Conservation (phyloP, 2,113 vertebrate genomes). For the Elephas maximus region DNA sequence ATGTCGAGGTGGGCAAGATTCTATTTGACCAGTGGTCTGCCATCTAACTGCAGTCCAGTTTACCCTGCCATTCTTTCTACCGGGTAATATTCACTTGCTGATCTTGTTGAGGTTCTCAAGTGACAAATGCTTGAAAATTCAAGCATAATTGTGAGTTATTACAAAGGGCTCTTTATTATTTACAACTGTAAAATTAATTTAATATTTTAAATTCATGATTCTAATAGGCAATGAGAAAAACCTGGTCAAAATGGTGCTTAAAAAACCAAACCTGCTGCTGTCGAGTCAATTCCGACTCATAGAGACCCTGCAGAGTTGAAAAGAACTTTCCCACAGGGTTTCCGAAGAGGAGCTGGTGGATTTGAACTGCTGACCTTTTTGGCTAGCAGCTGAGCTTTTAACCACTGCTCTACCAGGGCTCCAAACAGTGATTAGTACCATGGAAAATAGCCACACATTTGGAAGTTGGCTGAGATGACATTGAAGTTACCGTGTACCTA, state of each 20-base stretch:
- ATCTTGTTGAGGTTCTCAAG: slow-evolving; percentile 11
- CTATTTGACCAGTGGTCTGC: neutral
- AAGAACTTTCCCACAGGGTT: too few relatives aligned
- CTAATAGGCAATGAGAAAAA: neutral
- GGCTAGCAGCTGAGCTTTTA: too few relatives aligned
- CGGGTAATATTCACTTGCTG: neutral
- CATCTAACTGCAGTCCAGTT: neutral
- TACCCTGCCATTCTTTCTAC: neutral
- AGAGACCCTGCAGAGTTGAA: too few relatives aligned
- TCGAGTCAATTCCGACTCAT: too few relatives aligned
- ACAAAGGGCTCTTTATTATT: slow-evolving; percentile 16
- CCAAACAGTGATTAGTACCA: neutral
- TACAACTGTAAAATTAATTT: slow-evolving; percentile 19
- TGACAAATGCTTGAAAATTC: slow-evolving; percentile 38
- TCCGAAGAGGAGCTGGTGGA: too few relatives aligned
- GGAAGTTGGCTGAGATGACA: neutral
- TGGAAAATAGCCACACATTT: neutral
- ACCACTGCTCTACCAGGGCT: too few relatives aligned
- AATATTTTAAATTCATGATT: neutral
- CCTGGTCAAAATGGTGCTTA: neutral
- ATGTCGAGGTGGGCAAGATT: neutral
- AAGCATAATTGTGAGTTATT: neutral
- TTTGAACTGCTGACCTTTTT: too few relatives aligned
- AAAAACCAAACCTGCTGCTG: neutral
- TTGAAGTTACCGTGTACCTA: neutral